These are phyloP conservation scores for Pelosia muscerda DNA, from an alignment of 2,888 invertebrate species.

Conservation along the genomic window DNA sequence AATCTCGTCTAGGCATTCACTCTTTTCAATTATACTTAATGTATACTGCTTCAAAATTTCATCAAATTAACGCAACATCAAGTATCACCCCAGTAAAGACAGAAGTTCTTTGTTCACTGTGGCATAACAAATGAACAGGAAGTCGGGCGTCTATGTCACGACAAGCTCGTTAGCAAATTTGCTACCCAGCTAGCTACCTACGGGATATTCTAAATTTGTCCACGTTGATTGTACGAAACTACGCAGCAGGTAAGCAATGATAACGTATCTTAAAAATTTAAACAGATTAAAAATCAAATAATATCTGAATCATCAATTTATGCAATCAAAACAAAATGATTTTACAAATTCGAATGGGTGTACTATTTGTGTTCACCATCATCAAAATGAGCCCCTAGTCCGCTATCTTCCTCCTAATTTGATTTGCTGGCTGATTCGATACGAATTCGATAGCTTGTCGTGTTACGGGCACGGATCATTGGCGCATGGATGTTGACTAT, in stretches of 20 bases:
- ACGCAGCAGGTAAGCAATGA: constrained; percentile 1
- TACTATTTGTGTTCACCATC: background rate
- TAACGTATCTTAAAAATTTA: background rate
- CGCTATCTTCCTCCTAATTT: background rate
- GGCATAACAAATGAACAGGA: background rate
- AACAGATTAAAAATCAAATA: background rate
- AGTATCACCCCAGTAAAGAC: no score
- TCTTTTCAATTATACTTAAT: no score
- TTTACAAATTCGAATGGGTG: background rate
- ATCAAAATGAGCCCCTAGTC: background rate
- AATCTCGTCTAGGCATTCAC: no score
- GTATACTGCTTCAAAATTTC: no score
- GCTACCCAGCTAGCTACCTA: no score
- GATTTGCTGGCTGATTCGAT: background rate
- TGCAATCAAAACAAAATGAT: background rate
- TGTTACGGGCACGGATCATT: no score
- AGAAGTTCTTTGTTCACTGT: no score
- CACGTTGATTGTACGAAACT: constrained; percentile 1
- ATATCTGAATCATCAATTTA: background rate
- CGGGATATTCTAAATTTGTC: background rate
- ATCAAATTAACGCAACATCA: no score
- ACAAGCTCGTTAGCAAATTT: background rate
- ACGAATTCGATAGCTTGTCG: no score
- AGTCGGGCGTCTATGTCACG: background rate
- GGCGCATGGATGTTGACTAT: no score